Base-by-base conservation (phyloP, 35 echinoderm and acorn worm genomes). In the Nesometra sesokonis region DNA sequence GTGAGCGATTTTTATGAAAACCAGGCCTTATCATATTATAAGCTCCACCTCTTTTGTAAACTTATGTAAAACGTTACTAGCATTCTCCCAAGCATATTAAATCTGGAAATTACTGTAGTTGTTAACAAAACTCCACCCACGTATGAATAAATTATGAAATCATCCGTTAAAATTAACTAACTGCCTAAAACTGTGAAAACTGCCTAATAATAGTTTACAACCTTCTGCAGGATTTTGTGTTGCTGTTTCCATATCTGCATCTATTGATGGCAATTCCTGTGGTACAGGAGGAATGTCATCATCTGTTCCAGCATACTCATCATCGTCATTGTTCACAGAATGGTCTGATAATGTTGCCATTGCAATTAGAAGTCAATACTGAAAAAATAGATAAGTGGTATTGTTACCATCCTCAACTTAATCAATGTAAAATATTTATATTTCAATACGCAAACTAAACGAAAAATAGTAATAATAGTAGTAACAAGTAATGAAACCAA, bases 251-350 rank as follows among this genome's bases (percentile, higher is more conserved):
- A 19, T 27, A 31, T 17, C 15, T 32, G 13, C 15, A 31, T 81
- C 79, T 13, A 81, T 0, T 32, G 32, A 3, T 17, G 32, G 32
- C 79, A 81, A 17, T 17, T 81, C 79, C 13, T 81, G 32, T 35
- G 32, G 32, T 35, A 32, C 79, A 31, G 32, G 32, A 31, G 32
- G 32, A 32, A 35, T 37, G 35, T 81, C 79, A 32, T 81, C 79
- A 81, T 81, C 79, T 32, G 32, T 37, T 15, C 35, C 79, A 32
- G 32, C 79, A 81, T 81, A 34, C 32, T 81, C 79, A 81, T 81
- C 79, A 81, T 81, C 77, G 23, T 79, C 79, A 79, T 79, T 33
- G 35, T 81, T 37, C 13, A 17, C 79, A 32, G 35, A 34, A 81
- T 81, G 35, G 79, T 35, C 32, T 11, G 35, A 81, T 17, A 81